phyloP scores from a whole-genome alignment of 2,113 vertebrate species.

The Grallaria varia region DNA sequence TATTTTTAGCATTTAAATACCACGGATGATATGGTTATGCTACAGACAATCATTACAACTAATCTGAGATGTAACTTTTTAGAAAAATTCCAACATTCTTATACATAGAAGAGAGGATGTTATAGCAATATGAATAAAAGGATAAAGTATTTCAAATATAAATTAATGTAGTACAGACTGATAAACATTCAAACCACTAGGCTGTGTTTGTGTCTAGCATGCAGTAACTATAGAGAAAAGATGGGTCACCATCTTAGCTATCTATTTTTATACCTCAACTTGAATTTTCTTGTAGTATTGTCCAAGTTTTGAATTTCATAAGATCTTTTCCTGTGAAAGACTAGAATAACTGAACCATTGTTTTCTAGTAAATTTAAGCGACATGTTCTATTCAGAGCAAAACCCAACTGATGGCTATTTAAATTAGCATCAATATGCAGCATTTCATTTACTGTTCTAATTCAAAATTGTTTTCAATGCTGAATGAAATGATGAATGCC shows the following conservation, averaged over 20 bases:
- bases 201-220: neutral
- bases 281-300: neutral
- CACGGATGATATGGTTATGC: neutral
- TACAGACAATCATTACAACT: neutral
- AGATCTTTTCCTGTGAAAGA: neutral
- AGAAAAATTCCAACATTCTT: neutral
- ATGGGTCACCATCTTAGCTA: neutral
- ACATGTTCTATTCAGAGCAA: neutral
- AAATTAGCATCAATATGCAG: neutral
- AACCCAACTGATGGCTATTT: neutral
- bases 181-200: neutral
- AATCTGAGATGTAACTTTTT: neutral
- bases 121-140: neutral
- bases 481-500: no score
- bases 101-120: neutral
- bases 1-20: constrained; percentile 19
- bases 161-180: neutral
- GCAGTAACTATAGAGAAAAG: neutral
- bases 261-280: neutral
- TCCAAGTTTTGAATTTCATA: neutral
- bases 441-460: neutral
- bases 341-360: neutral
- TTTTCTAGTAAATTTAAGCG: neutral
- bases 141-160: neutral
- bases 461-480: neutral